phyloP scores from a whole-genome alignment of 2,888 invertebrate species.

The Cephalotes varians region DNA sequence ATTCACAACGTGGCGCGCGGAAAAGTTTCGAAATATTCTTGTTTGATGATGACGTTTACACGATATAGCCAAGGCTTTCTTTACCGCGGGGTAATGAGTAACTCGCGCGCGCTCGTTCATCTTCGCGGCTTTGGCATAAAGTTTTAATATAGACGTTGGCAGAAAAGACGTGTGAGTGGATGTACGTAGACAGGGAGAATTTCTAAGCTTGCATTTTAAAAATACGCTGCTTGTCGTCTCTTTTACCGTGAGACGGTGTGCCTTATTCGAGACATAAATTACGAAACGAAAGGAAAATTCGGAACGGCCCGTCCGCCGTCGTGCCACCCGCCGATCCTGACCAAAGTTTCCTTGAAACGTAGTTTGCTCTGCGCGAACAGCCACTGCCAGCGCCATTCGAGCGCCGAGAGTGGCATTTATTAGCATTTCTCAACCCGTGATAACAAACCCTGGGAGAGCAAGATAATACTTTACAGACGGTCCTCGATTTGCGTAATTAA shows the following conservation, averaged over 20 bases:
- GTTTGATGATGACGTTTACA: conserved; percentile 10
- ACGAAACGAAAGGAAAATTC: conserved; percentile 48
- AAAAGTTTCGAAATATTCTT: conserved; percentile 39
- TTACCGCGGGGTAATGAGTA: conserved; percentile 27
- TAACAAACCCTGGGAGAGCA: conserved; percentile 39
- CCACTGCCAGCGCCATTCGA: conserved; percentile 17
- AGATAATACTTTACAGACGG: conserved; percentile 40
- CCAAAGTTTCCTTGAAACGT: conserved; percentile 41
- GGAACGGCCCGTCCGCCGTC: background rate
- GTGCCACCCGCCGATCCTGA: conserved; percentile 15
- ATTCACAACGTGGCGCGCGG: conserved; percentile 49
- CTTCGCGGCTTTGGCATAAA: conserved; percentile 4
- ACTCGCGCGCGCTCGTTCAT: background rate
- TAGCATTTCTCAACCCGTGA: conserved; percentile 44
- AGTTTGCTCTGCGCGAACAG: conserved; percentile 34
- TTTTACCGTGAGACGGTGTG: background rate
- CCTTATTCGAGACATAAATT: conserved; percentile 26
- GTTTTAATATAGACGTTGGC: conserved; percentile 27
- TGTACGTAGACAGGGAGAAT: background rate
- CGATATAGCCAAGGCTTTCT: conserved; percentile 12
- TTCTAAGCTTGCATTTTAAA: background rate
- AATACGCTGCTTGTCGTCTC: conserved; percentile 6
- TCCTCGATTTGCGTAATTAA: conserved; percentile 40
- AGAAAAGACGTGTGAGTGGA: background rate
- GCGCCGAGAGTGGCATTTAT: conserved; percentile 45